Percentiles rank a stretch among this genome's conserved stretches.
These are phyloP conservation scores for Rhizomys pruinosus DNA, from an alignment of 2,113 vertebrate genomes.

Conservation along the genomic window DNA sequence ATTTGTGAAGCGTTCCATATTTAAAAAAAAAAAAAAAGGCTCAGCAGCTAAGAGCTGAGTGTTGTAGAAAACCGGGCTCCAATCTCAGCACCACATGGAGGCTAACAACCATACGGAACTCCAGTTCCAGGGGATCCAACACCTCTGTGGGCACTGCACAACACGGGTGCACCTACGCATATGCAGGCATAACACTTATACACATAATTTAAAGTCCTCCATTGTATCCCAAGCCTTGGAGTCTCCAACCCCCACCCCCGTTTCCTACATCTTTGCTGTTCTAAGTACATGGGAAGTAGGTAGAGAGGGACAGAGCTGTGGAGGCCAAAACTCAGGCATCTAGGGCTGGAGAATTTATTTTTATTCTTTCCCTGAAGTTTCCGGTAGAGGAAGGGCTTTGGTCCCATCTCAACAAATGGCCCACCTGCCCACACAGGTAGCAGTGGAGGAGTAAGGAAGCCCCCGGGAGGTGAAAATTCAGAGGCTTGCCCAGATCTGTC, in stretches of 20 bases:
- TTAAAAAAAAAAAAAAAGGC: no score
- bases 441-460: background rate
- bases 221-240: background rate
- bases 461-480: background rate
- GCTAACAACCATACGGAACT: no score
- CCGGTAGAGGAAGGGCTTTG: background rate
- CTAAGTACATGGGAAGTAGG: background rate
- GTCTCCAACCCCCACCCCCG: no score
- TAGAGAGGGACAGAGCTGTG: background rate
- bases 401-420: background rate
- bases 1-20: no score
- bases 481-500: background rate
- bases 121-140: no score
- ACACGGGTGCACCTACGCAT: no score
- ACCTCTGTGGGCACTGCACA: background rate
- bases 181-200: no score
- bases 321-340: background rate
- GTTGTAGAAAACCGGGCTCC: no score
- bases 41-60: no score
- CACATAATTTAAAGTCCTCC: background rate
- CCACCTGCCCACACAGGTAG: background rate
- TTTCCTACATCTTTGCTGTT: background rate
- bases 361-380: conserved; percentile 27
- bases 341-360: conserved; percentile 14
- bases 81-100: no score